Conservation (phyloP, 2,113 vertebrate species). For the Chamaetylas fuelleborni region DNA sequence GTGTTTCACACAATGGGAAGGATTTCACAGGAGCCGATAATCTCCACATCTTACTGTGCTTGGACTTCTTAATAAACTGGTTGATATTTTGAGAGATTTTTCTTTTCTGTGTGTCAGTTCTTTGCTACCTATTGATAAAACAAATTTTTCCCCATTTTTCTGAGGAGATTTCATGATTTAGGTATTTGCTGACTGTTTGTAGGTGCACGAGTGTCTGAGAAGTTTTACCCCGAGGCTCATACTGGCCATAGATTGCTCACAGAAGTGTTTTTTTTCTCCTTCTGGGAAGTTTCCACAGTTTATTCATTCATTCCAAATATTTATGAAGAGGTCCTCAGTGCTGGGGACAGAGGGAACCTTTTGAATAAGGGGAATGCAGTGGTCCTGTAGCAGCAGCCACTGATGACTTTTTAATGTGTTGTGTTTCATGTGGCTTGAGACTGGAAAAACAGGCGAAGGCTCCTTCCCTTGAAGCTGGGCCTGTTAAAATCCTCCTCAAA, state of each 20-base stretch:
- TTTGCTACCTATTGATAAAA: not conserved
- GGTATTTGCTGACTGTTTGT: rapidly evolving
- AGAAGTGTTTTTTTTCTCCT: not conserved
- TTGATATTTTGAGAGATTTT: not conserved
- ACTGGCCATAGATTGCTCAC: not conserved
- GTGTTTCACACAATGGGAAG: not conserved
- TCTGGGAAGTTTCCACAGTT: constrained; percentile 1
- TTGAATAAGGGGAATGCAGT: not conserved
- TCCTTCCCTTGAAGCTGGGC: not conserved
- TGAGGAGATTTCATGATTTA: not conserved
- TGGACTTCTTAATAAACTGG: not conserved
- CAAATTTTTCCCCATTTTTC: not conserved
- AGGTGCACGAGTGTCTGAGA: not conserved
- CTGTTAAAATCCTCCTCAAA: not conserved
- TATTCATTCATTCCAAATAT: constrained; percentile 36
- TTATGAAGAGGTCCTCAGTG: constrained; percentile 8
- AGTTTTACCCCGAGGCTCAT: not conserved
- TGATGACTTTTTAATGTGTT: not conserved
- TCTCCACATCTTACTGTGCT: not conserved
- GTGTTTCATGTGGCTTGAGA: not conserved
- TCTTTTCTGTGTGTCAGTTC: not conserved
- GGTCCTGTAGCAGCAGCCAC: not conserved
- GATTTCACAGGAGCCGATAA: rapidly evolving
- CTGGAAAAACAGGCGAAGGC: rapidly evolving
- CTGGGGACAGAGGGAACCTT: constrained; percentile 6